Percentiles rank a stretch among this genome's conserved stretches.
phyloP scores from a whole-genome alignment of 2,888 invertebrate genomes.

The Oxystoma pomonae region DNA sequence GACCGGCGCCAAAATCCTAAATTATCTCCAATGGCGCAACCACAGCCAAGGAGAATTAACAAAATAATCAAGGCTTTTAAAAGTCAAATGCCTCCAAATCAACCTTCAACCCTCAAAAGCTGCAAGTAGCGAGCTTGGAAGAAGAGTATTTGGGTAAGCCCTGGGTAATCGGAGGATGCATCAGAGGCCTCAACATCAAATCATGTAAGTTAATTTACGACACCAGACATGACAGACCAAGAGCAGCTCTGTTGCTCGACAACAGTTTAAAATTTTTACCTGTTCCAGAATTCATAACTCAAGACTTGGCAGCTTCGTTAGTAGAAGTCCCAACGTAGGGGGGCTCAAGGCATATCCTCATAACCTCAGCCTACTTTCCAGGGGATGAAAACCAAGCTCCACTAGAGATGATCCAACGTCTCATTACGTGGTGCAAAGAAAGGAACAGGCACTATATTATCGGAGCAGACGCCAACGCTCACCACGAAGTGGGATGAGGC shows the following conservation, averaged over 20 bases:
- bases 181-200: background rate
- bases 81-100: background rate
- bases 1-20: too few relatives aligned
- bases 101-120: background rate
- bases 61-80: too few relatives aligned
- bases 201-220: background rate
- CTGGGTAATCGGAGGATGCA: background rate
- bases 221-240: background rate
- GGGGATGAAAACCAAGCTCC: too few relatives aligned
- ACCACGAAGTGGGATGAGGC: too few relatives aligned
- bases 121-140: background rate
- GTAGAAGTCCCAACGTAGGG: background rate
- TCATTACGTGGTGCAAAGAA: too few relatives aligned
- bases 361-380: background rate
- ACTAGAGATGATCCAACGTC: too few relatives aligned
- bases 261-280: background rate
- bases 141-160: background rate
- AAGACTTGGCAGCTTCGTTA: background rate
- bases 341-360: background rate
- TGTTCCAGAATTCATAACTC: background rate
- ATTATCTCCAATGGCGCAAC: too few relatives aligned
- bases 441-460: too few relatives aligned
- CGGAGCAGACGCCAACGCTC: too few relatives aligned
- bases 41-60: too few relatives aligned
- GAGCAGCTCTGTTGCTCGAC: background rate